Base-by-base conservation (phyloP, 2,888 invertebrate genomes). In the Nesidiocoris tenuis region DNA sequence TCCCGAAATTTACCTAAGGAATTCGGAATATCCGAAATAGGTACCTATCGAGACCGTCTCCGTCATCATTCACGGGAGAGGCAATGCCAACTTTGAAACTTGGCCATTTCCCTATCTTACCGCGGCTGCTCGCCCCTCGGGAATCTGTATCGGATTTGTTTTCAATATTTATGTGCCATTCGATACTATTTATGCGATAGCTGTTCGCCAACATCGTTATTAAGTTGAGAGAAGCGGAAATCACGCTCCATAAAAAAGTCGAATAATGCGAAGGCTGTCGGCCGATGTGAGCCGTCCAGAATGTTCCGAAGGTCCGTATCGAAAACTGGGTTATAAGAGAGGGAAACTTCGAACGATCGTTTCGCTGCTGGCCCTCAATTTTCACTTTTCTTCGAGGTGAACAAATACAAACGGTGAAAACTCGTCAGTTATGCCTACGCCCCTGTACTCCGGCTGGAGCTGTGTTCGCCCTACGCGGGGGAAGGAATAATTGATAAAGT, bases 81-180 rank as follows among this genome's bases (percentile, higher is more conserved):
- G 19, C 39, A 67, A 55, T 21, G 56, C 56, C 67, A 54, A 67
- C 67, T 67, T 67, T 56, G 21, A 56, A 55, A 67, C 54, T 67
- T 67, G 56, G 67, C 39, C 65, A 39, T 54, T 56, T 39, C 39
- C 67, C 55, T 67, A 67, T 67, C 67, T 67, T 67, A 67, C 67
- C 16, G 9, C 55, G 19, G 7, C 7, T 1, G 54, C 54, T 54
- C 56, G 17, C 67, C 54, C 21, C 67, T 55, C 2, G 39, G 17
- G 22, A 67, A 67, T 55, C 67, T 67, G 67, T 67, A 67, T 67
- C 55, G 54, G 67, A 67, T 67, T 67, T 67, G 67, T 67, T 67
- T 67, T 67, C 67, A 67, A 67, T 67, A 67, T 67, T 67, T 67
- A 67, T 67, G 67, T 55, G 19, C 22, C 21, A 7, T 19, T 18